These are phyloP conservation scores for Crocidura indochinensis DNA, from an alignment of 2,797 vertebrate genomes.

Conservation along the genomic window DNA sequence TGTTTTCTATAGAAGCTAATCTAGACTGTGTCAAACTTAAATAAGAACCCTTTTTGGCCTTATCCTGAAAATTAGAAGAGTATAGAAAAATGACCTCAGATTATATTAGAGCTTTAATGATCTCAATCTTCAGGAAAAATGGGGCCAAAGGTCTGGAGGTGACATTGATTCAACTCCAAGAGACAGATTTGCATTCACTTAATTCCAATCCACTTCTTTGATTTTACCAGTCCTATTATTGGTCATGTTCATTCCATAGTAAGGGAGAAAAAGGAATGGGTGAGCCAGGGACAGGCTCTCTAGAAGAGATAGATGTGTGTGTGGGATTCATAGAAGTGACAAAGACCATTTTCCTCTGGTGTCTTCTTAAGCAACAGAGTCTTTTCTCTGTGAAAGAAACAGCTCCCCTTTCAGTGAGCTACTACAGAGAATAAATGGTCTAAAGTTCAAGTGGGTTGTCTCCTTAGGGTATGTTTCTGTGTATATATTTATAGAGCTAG, in stretches of 20 bases:
- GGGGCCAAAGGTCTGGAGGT: background rate
- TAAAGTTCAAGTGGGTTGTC: slow-evolving; percentile 14
- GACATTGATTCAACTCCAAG: background rate
- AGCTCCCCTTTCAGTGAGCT: background rate
- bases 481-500: background rate
- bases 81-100: background rate
- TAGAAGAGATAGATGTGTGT: background rate
- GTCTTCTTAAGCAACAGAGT: no score
- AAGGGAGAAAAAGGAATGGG: background rate
- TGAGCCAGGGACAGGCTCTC: background rate
- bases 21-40: no score
- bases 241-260: background rate
- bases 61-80: background rate
- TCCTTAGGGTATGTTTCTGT: background rate
- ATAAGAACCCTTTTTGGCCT: background rate
- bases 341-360: no score
- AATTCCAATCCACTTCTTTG: background rate
- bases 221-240: background rate
- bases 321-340: no score
- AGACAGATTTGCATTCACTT: background rate
- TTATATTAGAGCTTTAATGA: no score
- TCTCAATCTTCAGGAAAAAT: background rate
- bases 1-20: no score
- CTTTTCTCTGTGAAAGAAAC: background rate
- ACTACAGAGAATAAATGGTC: background rate